These are phyloP conservation scores for Drosophila nigrodunni DNA, from an alignment of 1,140 invertebrate genomes.

Conservation along the genomic window DNA sequence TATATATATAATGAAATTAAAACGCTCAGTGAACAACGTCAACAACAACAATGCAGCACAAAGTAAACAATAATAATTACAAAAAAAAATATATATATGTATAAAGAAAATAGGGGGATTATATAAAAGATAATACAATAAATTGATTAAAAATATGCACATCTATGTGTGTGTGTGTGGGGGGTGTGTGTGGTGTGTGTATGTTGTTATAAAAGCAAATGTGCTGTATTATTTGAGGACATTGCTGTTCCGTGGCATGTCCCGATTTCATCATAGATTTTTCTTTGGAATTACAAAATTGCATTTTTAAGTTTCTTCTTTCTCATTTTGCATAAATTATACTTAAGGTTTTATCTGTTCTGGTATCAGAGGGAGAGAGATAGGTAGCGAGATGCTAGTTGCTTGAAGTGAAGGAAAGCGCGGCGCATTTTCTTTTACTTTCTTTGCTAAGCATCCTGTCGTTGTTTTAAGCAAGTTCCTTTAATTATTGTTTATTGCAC, in stretches of 20 bases:
- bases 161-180: not conserved
- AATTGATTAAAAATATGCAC: constrained; percentile 12
- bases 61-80: not conserved
- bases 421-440: not conserved
- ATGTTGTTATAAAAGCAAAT: constrained; percentile 19
- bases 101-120: not conserved
- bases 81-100: not conserved
- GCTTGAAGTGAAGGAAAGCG: not conserved
- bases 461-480: constrained; percentile 27
- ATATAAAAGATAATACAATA: constrained; percentile 29
- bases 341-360: constrained; percentile 7
- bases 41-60: constrained; percentile 24
- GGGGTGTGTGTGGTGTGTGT: not conserved
- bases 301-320: constrained; percentile 25
- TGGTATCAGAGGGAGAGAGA: constrained; percentile 11
- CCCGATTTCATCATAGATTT: constrained; percentile 14
- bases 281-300: constrained; percentile 51
- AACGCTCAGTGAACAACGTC: constrained; percentile 6
- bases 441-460: constrained; percentile 8
- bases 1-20: not conserved
- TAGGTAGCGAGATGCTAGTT: not conserved
- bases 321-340: constrained; percentile 12
- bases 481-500: constrained; percentile 78
- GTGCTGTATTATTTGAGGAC: constrained; percentile 12
- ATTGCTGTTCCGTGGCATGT: not conserved